Conservation (phyloP, 1,140 invertebrate genomes). For the Hyles vespertilio region DNA sequence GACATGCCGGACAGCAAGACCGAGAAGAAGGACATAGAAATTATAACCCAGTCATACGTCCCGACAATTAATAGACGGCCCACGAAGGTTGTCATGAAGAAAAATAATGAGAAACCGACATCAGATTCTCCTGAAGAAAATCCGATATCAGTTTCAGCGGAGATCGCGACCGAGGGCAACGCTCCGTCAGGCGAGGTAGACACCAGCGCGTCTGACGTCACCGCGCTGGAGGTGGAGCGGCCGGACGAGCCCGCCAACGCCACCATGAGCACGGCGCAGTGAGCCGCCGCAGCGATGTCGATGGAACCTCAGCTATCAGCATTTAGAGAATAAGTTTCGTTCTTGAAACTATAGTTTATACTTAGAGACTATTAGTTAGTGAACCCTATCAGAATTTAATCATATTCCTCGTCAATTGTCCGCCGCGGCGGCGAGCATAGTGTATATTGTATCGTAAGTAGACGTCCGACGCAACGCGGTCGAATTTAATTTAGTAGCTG, state of each 20-base stretch:
- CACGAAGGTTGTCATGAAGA: conserved; percentile 58
- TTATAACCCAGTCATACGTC: conserved; percentile 61
- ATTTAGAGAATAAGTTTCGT: conserved; percentile 68
- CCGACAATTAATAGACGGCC: conserved; percentile 55
- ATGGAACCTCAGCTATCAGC: conserved; percentile 59
- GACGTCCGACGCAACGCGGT: conserved; percentile 32
- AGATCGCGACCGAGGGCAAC: conserved; percentile 20
- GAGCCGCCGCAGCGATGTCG: conserved; percentile 20
- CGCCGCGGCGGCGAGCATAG: conserved; percentile 20
- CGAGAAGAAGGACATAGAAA: conserved; percentile 61
- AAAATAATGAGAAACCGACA: conserved; percentile 35
- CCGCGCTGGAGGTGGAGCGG: conserved; percentile 16
- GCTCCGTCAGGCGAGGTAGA: conserved; percentile 18
- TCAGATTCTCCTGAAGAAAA: conserved; percentile 17
- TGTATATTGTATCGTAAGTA: conserved; percentile 40
- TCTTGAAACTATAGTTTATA: conserved; percentile 65
- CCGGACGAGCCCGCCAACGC: conserved; percentile 22
- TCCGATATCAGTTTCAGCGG: conserved; percentile 15
- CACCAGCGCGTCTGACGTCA: conserved; percentile 4
- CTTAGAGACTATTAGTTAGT: conserved; percentile 65
- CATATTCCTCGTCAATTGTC: conserved; percentile 50
- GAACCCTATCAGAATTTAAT: conserved; percentile 37
- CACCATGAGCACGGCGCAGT: conserved; percentile 35
- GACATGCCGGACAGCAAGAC: conserved; percentile 41
- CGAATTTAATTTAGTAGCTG: conserved; percentile 59